These are phyloP conservation scores for Leptopterna dolabrata DNA, from an alignment of 2,888 invertebrate genomes.

Conservation along the genomic window DNA sequence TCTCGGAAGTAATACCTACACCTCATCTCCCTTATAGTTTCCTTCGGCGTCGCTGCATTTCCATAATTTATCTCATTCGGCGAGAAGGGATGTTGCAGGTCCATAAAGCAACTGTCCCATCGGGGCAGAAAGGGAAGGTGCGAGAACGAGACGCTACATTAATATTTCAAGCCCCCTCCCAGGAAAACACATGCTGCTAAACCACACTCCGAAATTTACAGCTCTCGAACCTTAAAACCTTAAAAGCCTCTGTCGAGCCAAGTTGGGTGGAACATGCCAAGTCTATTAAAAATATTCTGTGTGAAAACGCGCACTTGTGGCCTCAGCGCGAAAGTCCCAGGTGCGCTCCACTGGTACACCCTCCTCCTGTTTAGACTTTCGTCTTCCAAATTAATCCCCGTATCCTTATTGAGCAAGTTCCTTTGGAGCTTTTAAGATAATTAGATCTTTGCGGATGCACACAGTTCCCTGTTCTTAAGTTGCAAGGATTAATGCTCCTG, in stretches of 20 bases:
- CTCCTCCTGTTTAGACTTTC: neutral
- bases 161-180: constrained; percentile 26
- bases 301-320: constrained; percentile 9
- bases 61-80: neutral
- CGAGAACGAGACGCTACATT: constrained; percentile 20
- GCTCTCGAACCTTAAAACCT: neutral
- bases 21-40: neutral
- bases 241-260: neutral
- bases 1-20: no score
- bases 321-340: constrained; percentile 22
- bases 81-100: neutral
- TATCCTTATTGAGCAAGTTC: neutral
- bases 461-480: neutral
- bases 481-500: no score
- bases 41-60: neutral
- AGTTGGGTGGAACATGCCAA: neutral
- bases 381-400: constrained; percentile 41
- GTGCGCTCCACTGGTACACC: neutral
- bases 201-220: constrained; percentile 25
- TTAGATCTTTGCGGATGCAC: neutral
- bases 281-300: constrained; percentile 47
- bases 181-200: constrained; percentile 32
- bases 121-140: constrained; percentile 1
- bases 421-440: constrained; percentile 25
- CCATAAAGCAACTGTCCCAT: constrained; percentile 39